Evolutionary conservation across 2,113 vertebrate genomes (phyloP), one percentile per base, ranked within the genome.

Genomic region (Candoia aspera): DNA sequence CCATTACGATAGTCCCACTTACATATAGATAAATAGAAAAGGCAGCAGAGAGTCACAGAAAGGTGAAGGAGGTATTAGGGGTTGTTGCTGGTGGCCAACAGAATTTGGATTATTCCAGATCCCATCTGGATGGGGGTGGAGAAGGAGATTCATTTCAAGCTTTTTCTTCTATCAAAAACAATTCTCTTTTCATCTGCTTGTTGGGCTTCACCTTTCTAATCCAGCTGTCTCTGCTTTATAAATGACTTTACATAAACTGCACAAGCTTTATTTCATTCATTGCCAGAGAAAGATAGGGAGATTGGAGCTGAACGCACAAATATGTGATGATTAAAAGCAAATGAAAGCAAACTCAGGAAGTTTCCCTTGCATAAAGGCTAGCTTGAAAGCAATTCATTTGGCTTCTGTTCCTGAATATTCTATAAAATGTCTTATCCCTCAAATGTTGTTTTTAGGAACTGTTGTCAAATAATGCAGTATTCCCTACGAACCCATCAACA

Each of bases 161-260:
- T 90, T 94, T 93, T 86, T 62, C 87, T 96, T 96, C 94, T 95
- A 95, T 96, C 94, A 95, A 11, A 91, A 89, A 13, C 83, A 88
- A 95, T 96, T 96, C 90, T 90, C 90, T 94, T 96, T 96, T 93
- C 93, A 95, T 96, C 93, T 93, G 83, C 92, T 95, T 95, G 91
- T 95, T 92, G 91, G 88, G 85, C 89, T 96, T 97, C 92, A 92
- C 92, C 91, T 95, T 95, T 95, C 94, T 95, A 96, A 95, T 95
- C 94, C 94, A 93, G 94, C 94, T 96, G 94, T 95, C 93, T 95
- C 83, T 95, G 92, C 93, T 91, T 96, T 95, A 94, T 90, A 94
- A 95, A 96, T 95, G 92, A 93, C 94, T 93, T 79, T 93, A 89
- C 58, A 19, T 42, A 23, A 60, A 54, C 93, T 92, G 94, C 90